These are phyloP conservation scores for Aporrectodea caliginosa DNA, from an alignment of 1,140 invertebrate genomes.

Conservation along the genomic window DNA sequence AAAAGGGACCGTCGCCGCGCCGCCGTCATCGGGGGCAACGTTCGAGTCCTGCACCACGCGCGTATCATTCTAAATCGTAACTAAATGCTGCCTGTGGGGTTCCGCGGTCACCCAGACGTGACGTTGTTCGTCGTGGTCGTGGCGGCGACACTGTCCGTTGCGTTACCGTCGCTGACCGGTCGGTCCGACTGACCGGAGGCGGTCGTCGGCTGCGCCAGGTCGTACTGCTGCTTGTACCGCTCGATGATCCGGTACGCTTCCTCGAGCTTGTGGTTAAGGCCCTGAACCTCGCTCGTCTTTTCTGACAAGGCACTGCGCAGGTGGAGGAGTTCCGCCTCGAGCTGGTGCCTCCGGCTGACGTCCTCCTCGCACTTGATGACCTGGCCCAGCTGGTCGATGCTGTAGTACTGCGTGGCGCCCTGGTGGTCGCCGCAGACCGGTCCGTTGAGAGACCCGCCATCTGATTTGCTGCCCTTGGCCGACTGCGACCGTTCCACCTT, in stretches of 20 bases:
- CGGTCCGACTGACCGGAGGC: background rate
- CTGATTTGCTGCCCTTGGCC: background rate
- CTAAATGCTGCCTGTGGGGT: background rate
- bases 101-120: background rate
- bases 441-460: background rate
- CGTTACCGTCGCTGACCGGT: background rate
- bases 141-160: background rate
- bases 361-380: background rate
- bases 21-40: too few relatives aligned
- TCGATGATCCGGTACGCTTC: slow-evolving; percentile 32
- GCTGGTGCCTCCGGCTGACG: slow-evolving; percentile 13
- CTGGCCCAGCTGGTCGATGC: background rate
- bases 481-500: background rate
- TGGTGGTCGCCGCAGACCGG: background rate
- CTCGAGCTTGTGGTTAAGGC: slow-evolving; percentile 28
- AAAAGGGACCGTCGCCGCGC: too few relatives aligned
- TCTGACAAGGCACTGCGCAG: slow-evolving; percentile 30
- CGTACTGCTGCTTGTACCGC: slow-evolving; percentile 23
- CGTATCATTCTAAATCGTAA: too few relatives aligned
- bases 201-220: background rate
- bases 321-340: slow-evolving; percentile 30
- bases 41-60: too few relatives aligned
- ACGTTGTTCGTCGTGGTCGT: background rate
- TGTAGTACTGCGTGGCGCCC: too few relatives aligned
- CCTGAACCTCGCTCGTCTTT: slow-evolving; percentile 33